Evolutionary conservation across 2,888 invertebrate genomes (phyloP).

Genomic region (Antheraea yamamai): DNA sequence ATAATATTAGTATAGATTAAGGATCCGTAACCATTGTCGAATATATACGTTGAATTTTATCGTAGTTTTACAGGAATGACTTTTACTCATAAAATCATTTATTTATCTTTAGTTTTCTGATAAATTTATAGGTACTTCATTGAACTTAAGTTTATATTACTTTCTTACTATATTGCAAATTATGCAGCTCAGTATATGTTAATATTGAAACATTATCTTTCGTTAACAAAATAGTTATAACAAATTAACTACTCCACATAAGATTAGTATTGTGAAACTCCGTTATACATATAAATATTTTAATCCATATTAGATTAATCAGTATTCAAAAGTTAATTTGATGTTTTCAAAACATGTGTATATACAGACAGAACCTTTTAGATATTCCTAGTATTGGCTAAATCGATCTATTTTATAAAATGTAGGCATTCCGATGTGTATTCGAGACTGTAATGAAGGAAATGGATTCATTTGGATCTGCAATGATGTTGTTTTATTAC

Average conservation of each 20-base stretch:
- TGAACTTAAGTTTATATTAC: too few species aligned
- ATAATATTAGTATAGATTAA: too few species aligned
- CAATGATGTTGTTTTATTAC: conserved; percentile 10
- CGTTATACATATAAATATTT: not conserved
- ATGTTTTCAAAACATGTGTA: conserved; percentile 4
- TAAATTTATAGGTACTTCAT: too few species aligned
- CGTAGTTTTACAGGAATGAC: too few species aligned
- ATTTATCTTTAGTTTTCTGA: too few species aligned
- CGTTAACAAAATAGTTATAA: too few species aligned
- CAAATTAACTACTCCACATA: not conserved
- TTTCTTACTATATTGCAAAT: too few species aligned
- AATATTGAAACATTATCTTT: too few species aligned
- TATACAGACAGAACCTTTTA: not conserved
- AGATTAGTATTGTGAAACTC: not conserved
- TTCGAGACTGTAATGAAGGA: not conserved
- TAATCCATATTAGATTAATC: conserved; percentile 6
- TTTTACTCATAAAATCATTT: too few species aligned
- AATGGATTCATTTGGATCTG: conserved; percentile 10
- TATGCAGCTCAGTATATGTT: too few species aligned
- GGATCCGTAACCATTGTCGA: too few species aligned
- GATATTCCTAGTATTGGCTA: conserved; percentile 14
- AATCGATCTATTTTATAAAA: conserved; percentile 22
- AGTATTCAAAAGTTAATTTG: conserved; percentile 18
- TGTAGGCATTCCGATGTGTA: conserved; percentile 18
- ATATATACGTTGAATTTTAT: too few species aligned